A percentile compares a stretch with the other conserved stretches of the same genome.
Conservation (phyloP, 1,140 invertebrate species). For the Apis mellifera region DNA sequence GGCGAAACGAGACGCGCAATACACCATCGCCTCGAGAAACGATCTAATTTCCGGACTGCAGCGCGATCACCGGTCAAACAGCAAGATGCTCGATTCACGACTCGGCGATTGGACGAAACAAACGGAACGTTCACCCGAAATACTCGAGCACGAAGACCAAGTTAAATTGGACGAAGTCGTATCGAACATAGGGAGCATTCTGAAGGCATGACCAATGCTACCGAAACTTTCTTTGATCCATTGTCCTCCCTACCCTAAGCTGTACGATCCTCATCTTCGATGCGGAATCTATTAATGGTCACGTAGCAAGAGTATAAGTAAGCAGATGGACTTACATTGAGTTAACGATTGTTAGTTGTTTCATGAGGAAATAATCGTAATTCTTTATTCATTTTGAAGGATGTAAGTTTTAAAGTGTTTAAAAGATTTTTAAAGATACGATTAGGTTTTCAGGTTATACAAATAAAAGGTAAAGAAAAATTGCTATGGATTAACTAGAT, state of each 20-base stretch:
- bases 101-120: conserved; percentile 10
- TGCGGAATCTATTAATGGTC: no score
- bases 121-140: conserved; percentile 7
- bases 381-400: no score
- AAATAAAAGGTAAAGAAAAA: no score
- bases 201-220: conserved; percentile 33
- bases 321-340: no score
- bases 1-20: conserved; percentile 35
- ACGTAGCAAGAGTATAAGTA: no score
- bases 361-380: no score
- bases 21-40: not conserved
- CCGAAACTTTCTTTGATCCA: conserved; percentile 43
- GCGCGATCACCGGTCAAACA: not conserved
- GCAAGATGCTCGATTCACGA: conserved; percentile 41
- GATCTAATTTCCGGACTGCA: conserved; percentile 46
- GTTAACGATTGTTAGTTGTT: not conserved
- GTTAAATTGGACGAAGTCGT: conserved; percentile 54
- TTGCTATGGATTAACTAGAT: no score
- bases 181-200: conserved; percentile 42
- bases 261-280: not conserved
- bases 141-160: conserved; percentile 23
- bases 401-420: no score
- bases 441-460: no score
- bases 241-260: not conserved
- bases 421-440: no score